These are phyloP conservation scores for Iphiclides podalirius DNA, from an alignment of 2,888 invertebrate species.

Conservation along the genomic window DNA sequence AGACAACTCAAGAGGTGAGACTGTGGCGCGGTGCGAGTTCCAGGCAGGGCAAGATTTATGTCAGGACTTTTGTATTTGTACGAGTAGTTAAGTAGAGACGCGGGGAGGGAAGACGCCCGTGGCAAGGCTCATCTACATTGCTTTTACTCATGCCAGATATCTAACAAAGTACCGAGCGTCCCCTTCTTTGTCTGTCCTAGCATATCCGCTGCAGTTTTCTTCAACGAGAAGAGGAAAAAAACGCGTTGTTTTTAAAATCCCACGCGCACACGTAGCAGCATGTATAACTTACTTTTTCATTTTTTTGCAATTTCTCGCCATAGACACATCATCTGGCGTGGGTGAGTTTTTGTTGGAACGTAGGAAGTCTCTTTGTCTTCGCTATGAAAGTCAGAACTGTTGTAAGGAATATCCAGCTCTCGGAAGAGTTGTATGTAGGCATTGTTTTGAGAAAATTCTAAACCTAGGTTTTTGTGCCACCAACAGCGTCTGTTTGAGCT, in stretches of 20 bases:
- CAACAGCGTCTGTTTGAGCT: slow-evolving; percentile 48
- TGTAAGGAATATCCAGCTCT: slow-evolving; percentile 69
- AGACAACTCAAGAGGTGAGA: slow-evolving; percentile 60
- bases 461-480: slow-evolving; percentile 58
- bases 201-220: slow-evolving; percentile 71
- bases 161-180: slow-evolving; percentile 64
- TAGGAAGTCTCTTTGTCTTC: slow-evolving; percentile 74
- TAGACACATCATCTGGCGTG: slow-evolving; percentile 78
- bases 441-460: slow-evolving; percentile 71
- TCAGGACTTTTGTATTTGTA: slow-evolving; percentile 78
- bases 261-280: slow-evolving; percentile 47
- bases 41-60: slow-evolving; percentile 75
- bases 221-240: slow-evolving; percentile 61
- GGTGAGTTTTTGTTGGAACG: slow-evolving; percentile 77
- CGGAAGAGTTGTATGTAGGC: slow-evolving; percentile 51
- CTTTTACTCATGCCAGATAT: slow-evolving; percentile 62
- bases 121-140: slow-evolving; percentile 70
- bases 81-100: slow-evolving; percentile 68
- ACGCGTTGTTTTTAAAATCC: slow-evolving; percentile 66
- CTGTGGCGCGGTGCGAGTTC: slow-evolving; percentile 59
- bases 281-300: slow-evolving; percentile 54
- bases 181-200: slow-evolving; percentile 68
- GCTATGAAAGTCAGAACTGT: slow-evolving; percentile 74
- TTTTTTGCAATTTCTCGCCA: slow-evolving; percentile 76
- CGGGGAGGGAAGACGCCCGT: slow-evolving; percentile 41